phyloP scores from a whole-genome alignment of 1,140 invertebrate genomes.

The Formica exsecta region DNA sequence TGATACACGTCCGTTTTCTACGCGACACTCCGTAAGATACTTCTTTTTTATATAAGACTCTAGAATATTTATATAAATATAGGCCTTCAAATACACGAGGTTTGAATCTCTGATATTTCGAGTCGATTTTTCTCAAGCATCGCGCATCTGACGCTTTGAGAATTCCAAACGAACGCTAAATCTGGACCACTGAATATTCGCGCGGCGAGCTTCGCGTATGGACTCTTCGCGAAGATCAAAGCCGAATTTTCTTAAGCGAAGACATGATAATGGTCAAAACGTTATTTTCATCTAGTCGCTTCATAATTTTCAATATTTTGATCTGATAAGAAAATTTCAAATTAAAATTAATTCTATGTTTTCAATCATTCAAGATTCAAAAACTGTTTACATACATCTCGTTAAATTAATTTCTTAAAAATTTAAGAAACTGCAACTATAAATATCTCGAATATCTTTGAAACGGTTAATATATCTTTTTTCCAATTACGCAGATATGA shows the following conservation, averaged over 20 bases:
- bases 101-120: background rate
- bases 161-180: conserved; percentile 33
- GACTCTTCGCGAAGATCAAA: background rate
- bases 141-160: background rate
- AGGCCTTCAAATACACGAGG: background rate
- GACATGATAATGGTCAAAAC: background rate
- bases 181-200: conserved; percentile 11
- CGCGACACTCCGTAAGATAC: too few relatives aligned
- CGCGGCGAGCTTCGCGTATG: background rate
- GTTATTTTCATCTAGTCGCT: background rate
- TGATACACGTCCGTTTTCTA: too few relatives aligned
- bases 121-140: conserved; percentile 19
- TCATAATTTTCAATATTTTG: background rate
- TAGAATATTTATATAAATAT: background rate
- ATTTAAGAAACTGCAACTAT: background rate
- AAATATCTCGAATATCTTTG: background rate
- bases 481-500: too few relatives aligned
- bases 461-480: too few relatives aligned
- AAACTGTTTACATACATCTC: too few relatives aligned
- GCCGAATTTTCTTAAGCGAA: background rate
- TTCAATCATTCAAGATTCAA: too few relatives aligned
- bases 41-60: too few relatives aligned
- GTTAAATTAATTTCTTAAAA: too few relatives aligned
- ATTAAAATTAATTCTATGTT: too few relatives aligned
- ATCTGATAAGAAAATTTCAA: background rate